Base-by-base conservation (phyloP, 2,797 vertebrate species). In the Clarias platycephalus region DNA sequence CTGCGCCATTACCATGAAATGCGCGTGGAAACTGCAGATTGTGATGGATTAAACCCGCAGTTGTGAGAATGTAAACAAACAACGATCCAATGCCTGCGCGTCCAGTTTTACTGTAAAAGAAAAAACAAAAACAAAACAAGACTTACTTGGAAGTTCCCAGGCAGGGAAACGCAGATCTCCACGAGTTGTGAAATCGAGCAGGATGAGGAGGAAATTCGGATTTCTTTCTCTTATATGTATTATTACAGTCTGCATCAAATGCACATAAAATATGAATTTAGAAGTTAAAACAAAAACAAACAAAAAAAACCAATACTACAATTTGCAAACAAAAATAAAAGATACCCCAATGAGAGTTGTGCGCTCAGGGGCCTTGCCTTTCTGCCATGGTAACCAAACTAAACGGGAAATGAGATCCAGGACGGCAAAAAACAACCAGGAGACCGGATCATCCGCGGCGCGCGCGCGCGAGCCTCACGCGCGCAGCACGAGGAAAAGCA, bases 341-440 rank as follows among this genome's bases (percentile, higher is more conserved):
- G 8, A 10, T n/a, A n/a, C 8, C 12, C 24, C n/a, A 20, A 10
- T 63, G 58, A 26, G 80, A 70, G 49, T 64, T 80, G 5, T 9
- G 63, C 66, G 44, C 64, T 82, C 70, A 80, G 82, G 79, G 74
- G 63, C 88, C 85, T 71, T 85, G 68, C 74, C 20, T 71, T 76
- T 62, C 81, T 86, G 81, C 85, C 88, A 89, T 89, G 82, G 88
- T 83, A 88, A 89, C 88, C 49, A 67, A 67, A 75, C 81, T 81
- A n/a, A 82, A 86, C 83, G 67, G 78, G 85, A 85, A 88, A 84
- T 80, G 82, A 87, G 75, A 84, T 86, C 72, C 82, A 66, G 72
- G 37, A 72, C 62, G 26, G 49, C 31, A 10, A 74, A 53, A 83
- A 37, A 63, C 34, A 18, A 72, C 37, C 70, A 67, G 60, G 55